Percentiles rank a stretch among this genome's conserved stretches.
These are phyloP conservation scores for Nannospalax galili DNA, from an alignment of 2,113 vertebrate genomes.

Conservation along the genomic window DNA sequence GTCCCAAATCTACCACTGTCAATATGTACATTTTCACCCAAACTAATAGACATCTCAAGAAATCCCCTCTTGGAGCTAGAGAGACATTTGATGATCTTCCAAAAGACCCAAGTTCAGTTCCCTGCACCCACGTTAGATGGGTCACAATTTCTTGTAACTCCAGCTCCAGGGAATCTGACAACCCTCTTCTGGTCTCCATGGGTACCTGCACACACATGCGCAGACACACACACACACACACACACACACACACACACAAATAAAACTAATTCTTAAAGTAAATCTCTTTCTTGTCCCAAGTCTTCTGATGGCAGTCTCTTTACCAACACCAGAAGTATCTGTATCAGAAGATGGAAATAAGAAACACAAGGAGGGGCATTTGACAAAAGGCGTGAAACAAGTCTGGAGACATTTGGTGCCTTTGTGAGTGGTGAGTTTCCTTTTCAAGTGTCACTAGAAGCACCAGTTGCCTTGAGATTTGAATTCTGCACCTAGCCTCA, in stretches of 20 bases:
- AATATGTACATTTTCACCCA: not conserved
- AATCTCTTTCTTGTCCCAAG: not conserved
- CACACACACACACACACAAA: not conserved
- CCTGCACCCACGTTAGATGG: not conserved
- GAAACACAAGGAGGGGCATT: not conserved
- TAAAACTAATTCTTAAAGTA: not conserved
- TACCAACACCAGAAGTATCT: not conserved
- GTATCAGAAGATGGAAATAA: not conserved
- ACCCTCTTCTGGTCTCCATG: too few relatives aligned
- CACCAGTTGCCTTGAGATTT: not conserved
- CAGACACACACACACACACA: too few relatives aligned
- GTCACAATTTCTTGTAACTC: not conserved
- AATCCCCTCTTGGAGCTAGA: not conserved
- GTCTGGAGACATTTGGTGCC: not conserved
- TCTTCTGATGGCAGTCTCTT: conserved; percentile 32
- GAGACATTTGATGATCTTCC: too few relatives aligned
- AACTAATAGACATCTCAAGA: not conserved
- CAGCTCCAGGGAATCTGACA: not conserved
- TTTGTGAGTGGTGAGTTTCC: not conserved
- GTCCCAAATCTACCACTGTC: not conserved
- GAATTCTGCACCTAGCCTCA: not conserved
- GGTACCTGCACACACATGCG: not conserved
- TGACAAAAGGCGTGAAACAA: not conserved
- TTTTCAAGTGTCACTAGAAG: not conserved
- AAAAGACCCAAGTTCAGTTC: not conserved